Evolutionary conservation across 1,140 invertebrate species (phyloP).

Genomic region (Drusus annulatus): DNA sequence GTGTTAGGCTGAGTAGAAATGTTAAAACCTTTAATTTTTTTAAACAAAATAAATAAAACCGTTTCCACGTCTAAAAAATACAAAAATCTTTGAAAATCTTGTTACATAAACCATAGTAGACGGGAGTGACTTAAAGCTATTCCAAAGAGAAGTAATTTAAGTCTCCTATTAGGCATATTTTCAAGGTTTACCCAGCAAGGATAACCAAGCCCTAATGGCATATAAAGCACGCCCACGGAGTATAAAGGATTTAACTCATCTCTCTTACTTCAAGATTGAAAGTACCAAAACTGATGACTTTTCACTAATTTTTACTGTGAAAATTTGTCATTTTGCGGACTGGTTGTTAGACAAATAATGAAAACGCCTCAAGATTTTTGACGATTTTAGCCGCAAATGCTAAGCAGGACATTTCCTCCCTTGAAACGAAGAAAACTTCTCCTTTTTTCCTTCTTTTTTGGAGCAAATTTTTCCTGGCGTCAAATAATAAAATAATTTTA

Average conservation of each 20-base stretch:
- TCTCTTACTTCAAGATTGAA: not conserved
- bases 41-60: too few relatives aligned
- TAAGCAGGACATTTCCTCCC: not conserved
- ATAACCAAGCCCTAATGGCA: not conserved
- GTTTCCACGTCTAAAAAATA: too few relatives aligned
- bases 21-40: too few relatives aligned
- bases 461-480: not conserved
- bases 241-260: slow-evolving; percentile 1
- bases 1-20: too few relatives aligned
- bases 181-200: too few relatives aligned
- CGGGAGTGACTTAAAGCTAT: too few relatives aligned
- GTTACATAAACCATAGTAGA: too few relatives aligned
- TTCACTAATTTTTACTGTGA: not conserved
- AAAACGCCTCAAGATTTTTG: slow-evolving; percentile 22
- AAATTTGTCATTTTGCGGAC: slow-evolving; percentile 2
- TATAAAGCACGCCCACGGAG: slow-evolving; percentile 3
- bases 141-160: too few relatives aligned
- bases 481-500: not conserved
- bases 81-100: too few relatives aligned
- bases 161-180: too few relatives aligned
- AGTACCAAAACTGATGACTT: not conserved
- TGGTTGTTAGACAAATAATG: slow-evolving; percentile 33
- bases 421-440: too few relatives aligned
- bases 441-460: not conserved
- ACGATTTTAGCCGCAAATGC: slow-evolving; percentile 14